Base-by-base conservation (phyloP, 2,113 vertebrate species). In the Pollimyrus isidori region DNA sequence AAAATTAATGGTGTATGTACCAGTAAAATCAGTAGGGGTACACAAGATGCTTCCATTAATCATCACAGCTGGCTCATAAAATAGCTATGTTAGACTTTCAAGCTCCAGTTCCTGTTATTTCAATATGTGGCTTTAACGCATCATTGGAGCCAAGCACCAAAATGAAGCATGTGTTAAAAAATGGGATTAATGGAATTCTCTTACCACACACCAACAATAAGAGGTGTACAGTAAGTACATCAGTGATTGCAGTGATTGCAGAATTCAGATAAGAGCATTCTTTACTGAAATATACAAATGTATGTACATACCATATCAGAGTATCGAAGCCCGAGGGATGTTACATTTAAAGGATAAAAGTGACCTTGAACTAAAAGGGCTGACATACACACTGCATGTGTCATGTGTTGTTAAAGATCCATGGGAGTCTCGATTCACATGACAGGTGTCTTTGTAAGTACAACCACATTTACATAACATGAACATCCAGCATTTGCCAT, bases 1-100 rank as follows among this genome's bases (percentile, higher is more conserved):
- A 94, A 94, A 95, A 94, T 94, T 92, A 93, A 92, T 88, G 93
- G 93, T 93, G 93, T 93, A 93, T 94, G 93, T 94, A 93, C 92
- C 93, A 93, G 88, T 94, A 92, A 94, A 95, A 92, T 94, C 93
- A 88, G 91, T 87, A 91, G 89, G 89, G 89, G 89, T 88, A 92
- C 92, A 92, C 88, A 87, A 93, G 90, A 89, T 90, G 48, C 90
- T 92, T 87, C 92, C 94, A 93, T 95, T 95, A 93, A 94, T 96
- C 94, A 95, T 91, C 90, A 92, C 90, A 93, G 92, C 93, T 2
- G 39, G 93, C 92, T 93, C 90, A 89, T 93, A 95, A 92, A 91
- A 91, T 90, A 92, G 93, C 92, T 90, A 93, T 93, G 90, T 91
- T 90, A 91, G 91, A 85, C 91, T 90, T 90, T 92, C 17, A 10